phyloP scores from a whole-genome alignment of 2,888 invertebrate genomes.

The Gandaritis pyraliata region DNA sequence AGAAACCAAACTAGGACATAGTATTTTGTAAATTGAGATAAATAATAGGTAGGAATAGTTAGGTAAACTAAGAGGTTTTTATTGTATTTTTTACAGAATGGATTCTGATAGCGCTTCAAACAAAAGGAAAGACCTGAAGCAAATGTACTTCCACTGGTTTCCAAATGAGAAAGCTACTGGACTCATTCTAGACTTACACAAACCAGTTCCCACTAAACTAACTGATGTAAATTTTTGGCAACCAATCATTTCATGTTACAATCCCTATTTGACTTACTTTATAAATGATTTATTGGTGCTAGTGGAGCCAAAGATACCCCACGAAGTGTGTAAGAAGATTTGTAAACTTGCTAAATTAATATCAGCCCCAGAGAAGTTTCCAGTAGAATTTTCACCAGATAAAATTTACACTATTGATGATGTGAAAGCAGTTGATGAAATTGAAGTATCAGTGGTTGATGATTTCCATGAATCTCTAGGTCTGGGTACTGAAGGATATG shows the following conservation, averaged over 20 bases:
- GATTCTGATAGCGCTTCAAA: slow-evolving; percentile 46
- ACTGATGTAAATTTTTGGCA: slow-evolving; percentile 64
- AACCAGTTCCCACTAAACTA: slow-evolving; percentile 64
- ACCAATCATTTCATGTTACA: slow-evolving; percentile 70
- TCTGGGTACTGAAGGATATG: slow-evolving; percentile 29
- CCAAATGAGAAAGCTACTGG: slow-evolving; percentile 63
- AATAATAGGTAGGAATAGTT: no score
- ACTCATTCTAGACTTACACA: slow-evolving; percentile 66
- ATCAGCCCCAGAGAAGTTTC: slow-evolving; percentile 60
- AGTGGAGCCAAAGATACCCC: slow-evolving; percentile 63
- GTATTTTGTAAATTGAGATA: no score
- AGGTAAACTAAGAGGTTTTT: slow-evolving; percentile 2
- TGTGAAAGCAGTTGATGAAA: slow-evolving; percentile 50
- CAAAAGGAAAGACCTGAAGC: slow-evolving; percentile 61
- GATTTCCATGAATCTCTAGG: slow-evolving; percentile 31
- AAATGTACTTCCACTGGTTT: slow-evolving; percentile 70
- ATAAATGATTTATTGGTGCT: slow-evolving; percentile 63
- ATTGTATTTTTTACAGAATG: slow-evolving; percentile 54
- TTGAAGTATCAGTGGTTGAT: slow-evolving; percentile 19
- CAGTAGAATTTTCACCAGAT: slow-evolving; percentile 41
- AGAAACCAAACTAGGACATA: no score
- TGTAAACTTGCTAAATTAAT: slow-evolving; percentile 67
- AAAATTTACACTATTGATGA: slow-evolving; percentile 77
- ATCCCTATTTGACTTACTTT: slow-evolving; percentile 69
- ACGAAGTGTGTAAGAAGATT: slow-evolving; percentile 52